phyloP scores from a whole-genome alignment of 2,797 vertebrate species.

The Sphenopsis melanotis region DNA sequence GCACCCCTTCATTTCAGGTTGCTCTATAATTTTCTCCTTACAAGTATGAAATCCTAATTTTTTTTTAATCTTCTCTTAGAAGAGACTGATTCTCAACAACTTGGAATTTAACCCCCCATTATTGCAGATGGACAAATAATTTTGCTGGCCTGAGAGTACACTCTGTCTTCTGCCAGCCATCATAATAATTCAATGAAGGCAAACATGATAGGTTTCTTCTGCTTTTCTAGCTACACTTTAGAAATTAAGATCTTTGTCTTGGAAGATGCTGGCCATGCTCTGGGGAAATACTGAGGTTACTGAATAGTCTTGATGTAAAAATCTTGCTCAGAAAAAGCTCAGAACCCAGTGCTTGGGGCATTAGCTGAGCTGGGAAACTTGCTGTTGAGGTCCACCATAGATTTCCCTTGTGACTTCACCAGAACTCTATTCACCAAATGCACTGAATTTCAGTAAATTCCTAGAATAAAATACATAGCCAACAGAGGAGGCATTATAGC shows the following conservation, averaged over 20 bases:
- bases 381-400: background rate
- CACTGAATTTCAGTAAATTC: background rate
- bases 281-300: background rate
- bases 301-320: background rate
- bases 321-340: background rate
- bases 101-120: background rate
- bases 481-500: background rate
- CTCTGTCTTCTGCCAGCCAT: background rate
- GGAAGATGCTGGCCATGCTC: background rate
- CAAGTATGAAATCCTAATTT: background rate
- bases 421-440: background rate
- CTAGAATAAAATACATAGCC: background rate
- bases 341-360: background rate
- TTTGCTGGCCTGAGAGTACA: background rate
- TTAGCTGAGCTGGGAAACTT: background rate
- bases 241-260: background rate
- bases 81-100: background rate
- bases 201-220: background rate
- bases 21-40: constrained; percentile 33
- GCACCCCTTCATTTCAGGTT: constrained; percentile 31
- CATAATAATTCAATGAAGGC: background rate
- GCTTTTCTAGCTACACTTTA: background rate
- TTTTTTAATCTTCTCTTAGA: background rate
- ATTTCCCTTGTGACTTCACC: background rate
- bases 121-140: background rate